Evolutionary conservation across 2,888 invertebrate genomes (phyloP).

Genomic region (Isoperla grammatica): DNA sequence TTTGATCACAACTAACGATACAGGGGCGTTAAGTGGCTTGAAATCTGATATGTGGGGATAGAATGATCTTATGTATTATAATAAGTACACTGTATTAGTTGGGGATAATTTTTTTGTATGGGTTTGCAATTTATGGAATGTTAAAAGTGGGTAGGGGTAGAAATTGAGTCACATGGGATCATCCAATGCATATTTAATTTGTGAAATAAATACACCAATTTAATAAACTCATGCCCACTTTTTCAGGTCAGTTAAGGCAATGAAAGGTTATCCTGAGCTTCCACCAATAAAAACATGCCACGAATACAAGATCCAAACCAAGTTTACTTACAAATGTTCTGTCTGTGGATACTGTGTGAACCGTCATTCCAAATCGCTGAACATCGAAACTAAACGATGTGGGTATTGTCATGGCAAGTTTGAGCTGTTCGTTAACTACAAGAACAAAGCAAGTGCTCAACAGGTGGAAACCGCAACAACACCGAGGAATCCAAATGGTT

Average conservation of each 20-base stretch:
- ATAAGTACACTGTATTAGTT: too few species aligned
- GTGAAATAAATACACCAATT: too few species aligned
- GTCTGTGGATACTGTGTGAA: conserved; percentile 65
- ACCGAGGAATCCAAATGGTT: conserved; percentile 52
- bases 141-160: too few species aligned
- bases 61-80: too few species aligned
- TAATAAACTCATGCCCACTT: background rate
- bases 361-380: conserved; percentile 74
- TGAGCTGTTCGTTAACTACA: conserved; percentile 60
- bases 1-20: too few species aligned
- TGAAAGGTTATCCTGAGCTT: conserved; percentile 60
- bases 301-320: conserved; percentile 75
- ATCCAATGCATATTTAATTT: too few species aligned
- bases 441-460: conserved; percentile 48
- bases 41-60: too few species aligned
- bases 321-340: conserved; percentile 78
- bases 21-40: too few species aligned
- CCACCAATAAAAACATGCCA: conserved; percentile 68
- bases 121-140: too few species aligned
- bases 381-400: conserved; percentile 65
- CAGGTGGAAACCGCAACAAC: conserved; percentile 32
- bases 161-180: too few species aligned
- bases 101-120: too few species aligned
- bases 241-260: conserved; percentile 62
- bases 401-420: conserved; percentile 70